phyloP scores from a whole-genome alignment of 2,113 vertebrate genomes.

The Grallaria varia region DNA sequence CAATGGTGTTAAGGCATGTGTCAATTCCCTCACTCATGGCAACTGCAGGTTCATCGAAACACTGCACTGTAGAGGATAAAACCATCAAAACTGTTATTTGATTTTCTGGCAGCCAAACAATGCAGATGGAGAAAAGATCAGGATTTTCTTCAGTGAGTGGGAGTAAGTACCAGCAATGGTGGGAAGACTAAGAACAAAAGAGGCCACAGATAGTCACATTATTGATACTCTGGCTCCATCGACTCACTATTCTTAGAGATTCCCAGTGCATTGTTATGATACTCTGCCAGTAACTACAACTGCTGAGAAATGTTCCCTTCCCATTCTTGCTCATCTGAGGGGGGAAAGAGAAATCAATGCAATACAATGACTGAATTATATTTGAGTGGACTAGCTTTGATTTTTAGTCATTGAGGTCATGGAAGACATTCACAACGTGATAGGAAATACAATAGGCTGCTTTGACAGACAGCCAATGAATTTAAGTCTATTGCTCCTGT shows the following conservation, averaged over 20 bases:
- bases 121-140: neutral
- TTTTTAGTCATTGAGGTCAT: slow-evolving; percentile 49
- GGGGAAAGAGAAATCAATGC: slow-evolving; percentile 43
- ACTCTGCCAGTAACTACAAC: slow-evolving; percentile 31
- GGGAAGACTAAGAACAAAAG: slow-evolving; percentile 17
- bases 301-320: slow-evolving; percentile 57
- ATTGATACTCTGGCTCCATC: slow-evolving; percentile 19
- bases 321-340: slow-evolving; percentile 18
- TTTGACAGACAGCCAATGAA: slow-evolving; percentile 30
- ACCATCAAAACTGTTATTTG: neutral
- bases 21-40: neutral
- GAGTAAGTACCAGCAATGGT: neutral
- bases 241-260: slow-evolving; percentile 30
- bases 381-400: slow-evolving; percentile 47
- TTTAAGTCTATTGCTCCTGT: slow-evolving; percentile 4
- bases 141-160: neutral
- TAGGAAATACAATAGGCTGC: slow-evolving; percentile 40
- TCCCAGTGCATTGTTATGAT: slow-evolving; percentile 20
- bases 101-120: slow-evolving; percentile 40
- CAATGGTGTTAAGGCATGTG: neutral
- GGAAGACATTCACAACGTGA: slow-evolving; percentile 37
- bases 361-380: slow-evolving; percentile 37
- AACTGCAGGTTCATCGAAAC: neutral
- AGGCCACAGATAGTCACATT: neutral
- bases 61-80: neutral